Percentiles rank a stretch among this genome's conserved stretches.
phyloP scores from a whole-genome alignment of 2,888 invertebrate species.

The Drosophila stalkeri region DNA sequence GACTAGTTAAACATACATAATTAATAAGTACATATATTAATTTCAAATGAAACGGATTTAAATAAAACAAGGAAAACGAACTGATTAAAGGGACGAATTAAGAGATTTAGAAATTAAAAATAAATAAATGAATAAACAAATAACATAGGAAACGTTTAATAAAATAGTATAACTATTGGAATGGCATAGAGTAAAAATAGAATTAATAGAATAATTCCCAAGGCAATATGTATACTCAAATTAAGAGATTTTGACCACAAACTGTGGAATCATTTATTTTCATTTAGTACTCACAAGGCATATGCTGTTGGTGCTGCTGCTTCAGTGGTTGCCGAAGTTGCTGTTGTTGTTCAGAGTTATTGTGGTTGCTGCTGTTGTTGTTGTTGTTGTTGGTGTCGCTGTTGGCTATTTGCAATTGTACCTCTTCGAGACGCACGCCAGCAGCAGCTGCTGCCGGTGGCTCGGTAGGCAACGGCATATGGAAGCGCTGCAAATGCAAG shows the following conservation, averaged over 20 bases:
- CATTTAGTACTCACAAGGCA: slow-evolving; percentile 22
- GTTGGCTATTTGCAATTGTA: slow-evolving; percentile 21
- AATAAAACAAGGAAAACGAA: background rate
- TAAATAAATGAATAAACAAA: background rate
- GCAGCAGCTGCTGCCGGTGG: background rate
- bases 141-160: background rate
- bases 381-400: background rate
- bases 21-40: too few species aligned
- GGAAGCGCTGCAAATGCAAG: slow-evolving; percentile 79
- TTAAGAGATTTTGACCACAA: background rate
- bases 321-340: background rate
- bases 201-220: background rate
- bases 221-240: background rate
- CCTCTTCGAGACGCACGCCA: slow-evolving; percentile 28
- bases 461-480: slow-evolving; percentile 54
- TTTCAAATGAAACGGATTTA: background rate
- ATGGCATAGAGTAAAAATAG: too few species aligned
- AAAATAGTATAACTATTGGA: background rate
- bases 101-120: background rate
- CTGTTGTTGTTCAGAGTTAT: background rate
- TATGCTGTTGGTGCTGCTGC: slow-evolving; percentile 4
- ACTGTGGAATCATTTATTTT: background rate
- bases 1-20: too few species aligned
- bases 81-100: background rate
- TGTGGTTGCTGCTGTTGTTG: background rate